Base-by-base conservation (phyloP, 2,888 invertebrate species). In the Drosophila falleni region DNA sequence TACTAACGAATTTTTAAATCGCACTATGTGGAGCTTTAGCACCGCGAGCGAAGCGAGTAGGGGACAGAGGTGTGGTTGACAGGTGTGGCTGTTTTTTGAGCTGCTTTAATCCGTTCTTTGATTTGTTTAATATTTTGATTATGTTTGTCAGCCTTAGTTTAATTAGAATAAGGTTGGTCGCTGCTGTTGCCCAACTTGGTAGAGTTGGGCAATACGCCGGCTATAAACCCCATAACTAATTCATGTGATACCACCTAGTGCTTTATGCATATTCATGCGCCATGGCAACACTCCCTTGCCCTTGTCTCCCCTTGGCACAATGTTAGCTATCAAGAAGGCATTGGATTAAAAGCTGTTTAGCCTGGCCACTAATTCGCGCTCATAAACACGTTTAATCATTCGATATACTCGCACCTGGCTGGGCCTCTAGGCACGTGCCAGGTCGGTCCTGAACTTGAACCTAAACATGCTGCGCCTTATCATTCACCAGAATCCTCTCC, bases 191-290 rank as follows among this genome's bases (percentile, higher is more conserved):
- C 19, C 26, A 16, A 66, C 55, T 35, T 44, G 33, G 13, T 49
- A 39, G 44, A 74, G 31, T 53, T 62, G 54, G 74, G 63, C 73
- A 68, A 66, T 76, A 65, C 63, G 67, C 58, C 66, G 75, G 51
- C 66, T 72, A 66, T 72, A 58, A 59, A 60, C 65, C 65, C 74
- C 71, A 78, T 78, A 74, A 80, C 67, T 78, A 82, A 86, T 83
- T 82, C 78, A 83, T 74, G 55, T 74, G 53, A 71, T 74, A 67
- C 77, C 80, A 75, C 73, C 78, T 85, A 66, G 63, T 70, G 61
- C 71, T 72, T 72, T 75, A 81, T 82, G 86, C 83, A 85, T 76
- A 80, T 85, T 80, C 69, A 82, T 71, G 67, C 15, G 15, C 42
- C 19, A 15, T 8, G 66, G 41, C 62, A 65, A 46, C 46, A 64